Base-by-base conservation (phyloP, 2,888 invertebrate genomes). In the Drosophila mayaguana region DNA sequence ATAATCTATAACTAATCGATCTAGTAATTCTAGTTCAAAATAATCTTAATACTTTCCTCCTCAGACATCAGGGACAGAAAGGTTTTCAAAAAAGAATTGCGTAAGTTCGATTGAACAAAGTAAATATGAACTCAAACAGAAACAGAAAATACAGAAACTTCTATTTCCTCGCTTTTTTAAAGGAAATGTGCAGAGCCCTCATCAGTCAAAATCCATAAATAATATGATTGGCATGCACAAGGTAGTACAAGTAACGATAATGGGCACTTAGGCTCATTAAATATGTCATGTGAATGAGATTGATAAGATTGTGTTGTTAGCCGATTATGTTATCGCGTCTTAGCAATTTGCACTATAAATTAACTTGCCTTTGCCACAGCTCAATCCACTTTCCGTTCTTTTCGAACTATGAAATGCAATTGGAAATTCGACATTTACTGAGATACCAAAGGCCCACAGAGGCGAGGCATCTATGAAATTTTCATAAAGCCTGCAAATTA, bases 401-500 rank as follows among this genome's bases (percentile, higher is more conserved):
- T 9, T 45, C 48, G 18, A 43, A 25, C 16, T 12, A 14, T 34
- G n/a, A 34, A 61, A 38, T 46, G 69, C 36, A 54, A 62, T 38
- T 48, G 53, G 8, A 45, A 56, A 38, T 9, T 43, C 18, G 14
- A 4, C 2, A 36, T 22, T 28, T 45, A 9, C 74, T 40, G 34
- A 40, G 34, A 11, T 32, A 32, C 46, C 54, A 34, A 54, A 40
- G 22, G 6, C 32, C 32, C 32, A 43, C 20, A 61, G 45, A 48
- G 40, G 45, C 11, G 60, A n/a, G 40, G 2, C 71, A 67, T 66
- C 64, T 60, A 81, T 68, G 80, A 86, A 68, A 75, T 72, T 72
- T 70, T 81, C 86, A 81, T 75, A 71, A 65, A 72, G 57, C 72
- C 75, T 72, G 71, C 79, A 83, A 83, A 86, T 88, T 80, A 88